Evolutionary conservation across 2,797 vertebrate genomes (phyloP).

Genomic region (Gadopsis marmoratus): DNA sequence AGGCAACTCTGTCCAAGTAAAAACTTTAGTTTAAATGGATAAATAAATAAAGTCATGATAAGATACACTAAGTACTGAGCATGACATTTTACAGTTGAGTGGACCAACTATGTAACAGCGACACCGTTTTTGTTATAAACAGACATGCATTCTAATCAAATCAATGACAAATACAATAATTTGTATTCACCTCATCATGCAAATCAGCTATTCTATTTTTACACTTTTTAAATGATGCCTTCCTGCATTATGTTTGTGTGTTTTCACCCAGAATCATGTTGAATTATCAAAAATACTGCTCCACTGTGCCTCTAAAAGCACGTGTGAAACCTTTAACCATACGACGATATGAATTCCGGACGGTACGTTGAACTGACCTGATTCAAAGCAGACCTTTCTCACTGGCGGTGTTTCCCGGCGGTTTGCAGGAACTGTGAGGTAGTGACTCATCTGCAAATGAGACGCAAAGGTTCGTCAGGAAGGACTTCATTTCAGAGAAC

Average conservation of each 20-base stretch:
- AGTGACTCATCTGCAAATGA: slow-evolving; percentile 89
- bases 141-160: too few species aligned
- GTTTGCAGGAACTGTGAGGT: slow-evolving; percentile 91
- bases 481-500: neutral
- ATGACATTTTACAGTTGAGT: neutral
- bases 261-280: neutral
- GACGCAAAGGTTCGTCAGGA: neutral
- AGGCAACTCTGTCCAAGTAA: too few species aligned
- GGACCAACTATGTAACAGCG: neutral
- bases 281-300: neutral
- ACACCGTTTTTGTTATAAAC: neutral
- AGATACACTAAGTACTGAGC: too few species aligned
- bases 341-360: neutral
- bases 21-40: too few species aligned
- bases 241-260: neutral
- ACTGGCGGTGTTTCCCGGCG: slow-evolving; percentile 86
- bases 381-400: slow-evolving; percentile 88
- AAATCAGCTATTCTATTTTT: neutral
- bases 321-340: neutral
- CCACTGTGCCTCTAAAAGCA: neutral
- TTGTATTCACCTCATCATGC: too few species aligned
- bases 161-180: neutral
- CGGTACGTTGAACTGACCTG: slow-evolving; percentile 82
- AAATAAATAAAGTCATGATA: too few species aligned
- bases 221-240: neutral